Conservation (phyloP, 1,140 invertebrate genomes). For the Diabrotica virgifera region DNA sequence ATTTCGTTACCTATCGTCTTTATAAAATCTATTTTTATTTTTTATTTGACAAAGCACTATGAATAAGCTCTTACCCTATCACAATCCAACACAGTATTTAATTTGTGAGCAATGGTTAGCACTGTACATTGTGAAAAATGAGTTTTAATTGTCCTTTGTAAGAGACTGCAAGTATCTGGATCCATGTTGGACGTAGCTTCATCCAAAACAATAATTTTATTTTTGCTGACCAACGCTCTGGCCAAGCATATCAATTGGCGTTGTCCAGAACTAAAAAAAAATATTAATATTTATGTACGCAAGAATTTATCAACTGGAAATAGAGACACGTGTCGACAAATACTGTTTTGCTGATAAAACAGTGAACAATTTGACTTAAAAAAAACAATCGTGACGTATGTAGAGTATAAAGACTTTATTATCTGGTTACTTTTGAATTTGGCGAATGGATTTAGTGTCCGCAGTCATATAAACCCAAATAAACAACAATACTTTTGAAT, state of each 20-base stretch:
- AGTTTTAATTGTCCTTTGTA: constrained; percentile 63
- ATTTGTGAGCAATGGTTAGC: constrained; percentile 77
- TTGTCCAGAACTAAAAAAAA: constrained; percentile 68
- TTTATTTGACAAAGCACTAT: too few species aligned
- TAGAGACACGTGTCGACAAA: neutral
- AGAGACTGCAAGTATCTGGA: constrained; percentile 66
- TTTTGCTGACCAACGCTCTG: constrained; percentile 68
- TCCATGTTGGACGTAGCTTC: constrained; percentile 72
- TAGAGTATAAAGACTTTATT: too few species aligned
- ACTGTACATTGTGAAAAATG: constrained; percentile 72
- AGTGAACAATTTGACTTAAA: too few species aligned
- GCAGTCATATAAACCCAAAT: too few species aligned
- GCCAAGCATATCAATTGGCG: constrained; percentile 76
- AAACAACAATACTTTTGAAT: too few species aligned
- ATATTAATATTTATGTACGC: neutral
- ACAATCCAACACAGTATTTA: constrained; percentile 80
- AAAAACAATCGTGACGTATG: too few species aligned
- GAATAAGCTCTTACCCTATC: constrained; percentile 53
- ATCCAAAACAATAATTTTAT: constrained; percentile 75
- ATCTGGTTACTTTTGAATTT: too few species aligned
- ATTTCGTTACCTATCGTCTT: too few species aligned
- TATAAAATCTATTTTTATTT: too few species aligned
- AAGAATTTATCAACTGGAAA: neutral
- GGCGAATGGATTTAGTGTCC: too few species aligned
- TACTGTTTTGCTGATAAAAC: neutral